A percentile compares a stretch with the other conserved stretches of the same genome.
phyloP scores from a whole-genome alignment of 1,140 invertebrate species.

The Stegodyphus mimosarum region DNA sequence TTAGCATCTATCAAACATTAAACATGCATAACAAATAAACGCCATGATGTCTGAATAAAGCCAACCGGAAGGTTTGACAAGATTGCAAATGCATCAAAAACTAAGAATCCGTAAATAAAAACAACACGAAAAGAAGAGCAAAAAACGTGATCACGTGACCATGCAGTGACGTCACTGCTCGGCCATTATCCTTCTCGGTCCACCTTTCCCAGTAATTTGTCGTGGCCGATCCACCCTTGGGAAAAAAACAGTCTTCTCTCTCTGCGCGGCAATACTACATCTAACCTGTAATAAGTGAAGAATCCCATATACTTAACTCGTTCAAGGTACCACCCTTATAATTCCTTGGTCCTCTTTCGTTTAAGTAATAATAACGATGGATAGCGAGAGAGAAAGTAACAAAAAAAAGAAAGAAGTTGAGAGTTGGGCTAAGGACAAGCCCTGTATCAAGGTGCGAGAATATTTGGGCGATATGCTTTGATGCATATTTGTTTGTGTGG shows the following conservation, averaged over 20 bases:
- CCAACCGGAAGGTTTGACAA: no score
- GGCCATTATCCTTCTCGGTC: not conserved
- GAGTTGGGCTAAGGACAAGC: not conserved
- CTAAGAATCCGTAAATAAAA: no score
- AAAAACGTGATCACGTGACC: no score
- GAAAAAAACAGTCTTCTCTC: not conserved
- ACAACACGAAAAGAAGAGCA: no score
- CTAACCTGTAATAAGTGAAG: constrained; percentile 32
- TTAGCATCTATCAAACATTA: no score
- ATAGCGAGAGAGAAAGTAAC: no score
- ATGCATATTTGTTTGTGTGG: not conserved
- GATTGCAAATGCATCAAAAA: no score
- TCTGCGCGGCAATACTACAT: not conserved
- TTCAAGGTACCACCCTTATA: constrained; percentile 31
- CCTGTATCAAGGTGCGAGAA: not conserved
- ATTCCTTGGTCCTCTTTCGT: not conserved
- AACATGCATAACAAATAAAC: no score
- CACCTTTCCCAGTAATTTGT: constrained; percentile 33
- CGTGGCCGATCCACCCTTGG: constrained; percentile 9
- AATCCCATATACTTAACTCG: constrained; percentile 44
- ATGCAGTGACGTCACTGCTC: not conserved
- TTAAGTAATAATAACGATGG: constrained; percentile 1
- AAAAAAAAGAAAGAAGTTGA: no score
- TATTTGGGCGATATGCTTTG: not conserved
- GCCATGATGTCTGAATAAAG: no score